Conservation (phyloP, 2,888 invertebrate genomes). For the Athetis lepigone region DNA sequence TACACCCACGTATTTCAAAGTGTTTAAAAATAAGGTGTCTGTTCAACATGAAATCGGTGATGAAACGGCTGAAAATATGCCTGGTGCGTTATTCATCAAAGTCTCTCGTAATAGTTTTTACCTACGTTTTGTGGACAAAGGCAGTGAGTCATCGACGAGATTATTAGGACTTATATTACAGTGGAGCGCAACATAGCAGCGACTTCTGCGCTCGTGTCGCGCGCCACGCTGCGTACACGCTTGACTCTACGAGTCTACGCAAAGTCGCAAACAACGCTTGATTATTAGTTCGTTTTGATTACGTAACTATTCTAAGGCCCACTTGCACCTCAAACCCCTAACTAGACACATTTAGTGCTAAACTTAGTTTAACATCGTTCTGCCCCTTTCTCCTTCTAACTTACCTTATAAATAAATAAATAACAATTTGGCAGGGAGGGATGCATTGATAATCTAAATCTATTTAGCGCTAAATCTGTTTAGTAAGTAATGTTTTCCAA, state of each 20-base stretch:
- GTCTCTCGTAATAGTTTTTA: constrained; percentile 66
- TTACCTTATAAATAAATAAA: too few species aligned
- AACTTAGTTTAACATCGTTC: too few species aligned
- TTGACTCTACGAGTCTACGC: too few species aligned
- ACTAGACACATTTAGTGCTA: too few species aligned
- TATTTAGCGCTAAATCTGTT: too few species aligned
- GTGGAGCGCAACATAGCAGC: constrained; percentile 58
- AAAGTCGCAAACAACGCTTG: constrained; percentile 35
- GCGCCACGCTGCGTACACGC: constrained; percentile 25
- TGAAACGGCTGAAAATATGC: constrained; percentile 68
- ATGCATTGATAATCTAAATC: too few species aligned
- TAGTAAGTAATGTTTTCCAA: too few species aligned
- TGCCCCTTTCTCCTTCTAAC: too few species aligned
- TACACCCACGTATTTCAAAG: constrained; percentile 68
- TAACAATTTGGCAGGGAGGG: too few species aligned
- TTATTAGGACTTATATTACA: constrained; percentile 81
- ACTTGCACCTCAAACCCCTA: too few species aligned
- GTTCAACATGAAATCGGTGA: constrained; percentile 55
- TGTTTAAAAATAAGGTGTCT: constrained; percentile 69
- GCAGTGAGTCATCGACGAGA: constrained; percentile 82
- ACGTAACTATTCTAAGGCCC: constrained; percentile 70
- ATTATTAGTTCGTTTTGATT: constrained; percentile 66
- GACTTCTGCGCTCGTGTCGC: constrained; percentile 52
- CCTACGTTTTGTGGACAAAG: constrained; percentile 78
- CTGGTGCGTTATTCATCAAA: constrained; percentile 66